Conservation (phyloP, 1,140 invertebrate genomes). For the Aethina tumida region DNA sequence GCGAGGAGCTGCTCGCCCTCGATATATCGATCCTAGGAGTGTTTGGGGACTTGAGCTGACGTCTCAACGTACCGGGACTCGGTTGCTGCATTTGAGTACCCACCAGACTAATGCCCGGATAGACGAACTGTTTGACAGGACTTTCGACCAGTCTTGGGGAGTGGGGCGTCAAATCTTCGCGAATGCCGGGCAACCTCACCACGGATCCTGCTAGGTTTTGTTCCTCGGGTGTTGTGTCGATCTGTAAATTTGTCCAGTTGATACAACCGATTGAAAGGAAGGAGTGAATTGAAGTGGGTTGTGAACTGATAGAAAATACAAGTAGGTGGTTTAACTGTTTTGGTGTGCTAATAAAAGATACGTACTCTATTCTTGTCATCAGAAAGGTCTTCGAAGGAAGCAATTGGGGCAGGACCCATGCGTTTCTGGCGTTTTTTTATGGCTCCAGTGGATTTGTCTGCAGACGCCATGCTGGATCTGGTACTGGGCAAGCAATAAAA, state of each 20-base stretch:
- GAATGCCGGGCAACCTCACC: constrained; percentile 55
- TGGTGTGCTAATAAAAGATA: no score
- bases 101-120: constrained; percentile 30
- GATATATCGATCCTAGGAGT: constrained; percentile 81
- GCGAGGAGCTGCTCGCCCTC: constrained; percentile 73
- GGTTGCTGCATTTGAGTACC: constrained; percentile 28
- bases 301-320: constrained; percentile 5
- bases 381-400: constrained; percentile 83
- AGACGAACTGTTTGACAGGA: constrained; percentile 16
- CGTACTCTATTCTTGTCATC: constrained; percentile 60
- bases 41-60: constrained; percentile 52
- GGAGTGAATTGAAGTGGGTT: not conserved
- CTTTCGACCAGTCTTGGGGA: constrained; percentile 30
- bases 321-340: no score
- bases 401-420: constrained; percentile 83
- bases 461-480: no score
- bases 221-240: constrained; percentile 52
- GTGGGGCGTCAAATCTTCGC: constrained; percentile 48
- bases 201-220: constrained; percentile 37
- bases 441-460: no score
- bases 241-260: constrained; percentile 27
- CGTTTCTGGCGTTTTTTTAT: no score
- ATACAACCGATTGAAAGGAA: constrained; percentile 3
- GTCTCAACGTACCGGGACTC: constrained; percentile 20
- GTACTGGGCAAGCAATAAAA: no score